A percentile compares a stretch with the other conserved stretches of the same genome.
Conservation (phyloP, 2,888 invertebrate species). For the Escarpia spicata region DNA sequence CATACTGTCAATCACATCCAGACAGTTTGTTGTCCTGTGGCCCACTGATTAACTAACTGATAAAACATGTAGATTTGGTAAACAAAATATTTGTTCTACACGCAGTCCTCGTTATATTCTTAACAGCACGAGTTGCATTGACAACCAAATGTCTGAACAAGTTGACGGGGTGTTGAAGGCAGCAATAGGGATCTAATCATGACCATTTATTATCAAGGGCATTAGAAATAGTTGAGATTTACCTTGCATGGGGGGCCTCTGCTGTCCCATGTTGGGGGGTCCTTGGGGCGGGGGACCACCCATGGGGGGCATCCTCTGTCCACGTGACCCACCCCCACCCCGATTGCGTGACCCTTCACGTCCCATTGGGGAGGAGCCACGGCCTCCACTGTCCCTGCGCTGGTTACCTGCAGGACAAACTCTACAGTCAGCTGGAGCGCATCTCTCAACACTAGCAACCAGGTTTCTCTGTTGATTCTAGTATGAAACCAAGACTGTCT, state of each 20-base stretch:
- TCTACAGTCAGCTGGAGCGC: not conserved
- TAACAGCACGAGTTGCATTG: not conserved
- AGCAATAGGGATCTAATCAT: not conserved
- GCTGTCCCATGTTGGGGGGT: constrained; percentile 26
- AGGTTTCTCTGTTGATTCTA: not conserved
- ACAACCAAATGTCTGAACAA: not conserved
- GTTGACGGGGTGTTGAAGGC: not conserved
- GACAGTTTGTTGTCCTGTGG: too few relatives aligned
- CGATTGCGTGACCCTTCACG: not conserved
- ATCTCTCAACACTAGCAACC: not conserved
- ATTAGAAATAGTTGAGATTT: constrained; percentile 23
- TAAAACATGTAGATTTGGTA: not conserved
- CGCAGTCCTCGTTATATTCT: too few relatives aligned
- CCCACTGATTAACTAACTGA: not conserved
- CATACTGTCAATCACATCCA: too few relatives aligned
- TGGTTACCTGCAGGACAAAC: not conserved
- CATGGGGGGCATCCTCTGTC: constrained; percentile 25
- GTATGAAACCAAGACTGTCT: too few relatives aligned
- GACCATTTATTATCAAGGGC: not conserved
- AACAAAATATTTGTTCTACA: too few relatives aligned
- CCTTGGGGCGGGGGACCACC: constrained; percentile 23
- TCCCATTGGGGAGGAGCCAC: not conserved
- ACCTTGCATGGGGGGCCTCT: constrained; percentile 51
- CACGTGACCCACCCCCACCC: not conserved
- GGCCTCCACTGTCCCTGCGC: not conserved